Percentiles rank a stretch among this genome's conserved stretches.
Conservation (phyloP, 2,797 vertebrate genomes). For the Malacoraja senta region DNA sequence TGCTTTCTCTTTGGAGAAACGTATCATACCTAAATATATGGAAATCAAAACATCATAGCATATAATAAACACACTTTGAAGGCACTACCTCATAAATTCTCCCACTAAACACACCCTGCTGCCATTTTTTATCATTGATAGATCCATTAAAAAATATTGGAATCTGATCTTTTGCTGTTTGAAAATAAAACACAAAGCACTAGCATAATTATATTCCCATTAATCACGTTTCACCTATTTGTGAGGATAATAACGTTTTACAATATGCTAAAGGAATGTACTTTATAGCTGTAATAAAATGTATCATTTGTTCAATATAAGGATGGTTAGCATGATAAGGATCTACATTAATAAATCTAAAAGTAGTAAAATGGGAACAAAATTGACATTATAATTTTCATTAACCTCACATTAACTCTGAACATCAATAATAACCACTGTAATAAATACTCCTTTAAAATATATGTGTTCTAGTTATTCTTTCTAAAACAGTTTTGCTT, state of each 20-base stretch:
- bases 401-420: constrained; percentile 1
- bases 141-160: not conserved
- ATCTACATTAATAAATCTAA: not conserved
- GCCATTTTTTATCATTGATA: not conserved
- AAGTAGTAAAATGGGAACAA: not conserved
- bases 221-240: constrained; percentile 42
- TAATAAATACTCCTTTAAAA: constrained; percentile 29
- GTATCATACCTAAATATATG: not conserved
- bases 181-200: not conserved
- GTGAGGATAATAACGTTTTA: constrained; percentile 48
- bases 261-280: constrained; percentile 41
- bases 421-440: not conserved
- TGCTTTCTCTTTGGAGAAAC: not conserved
- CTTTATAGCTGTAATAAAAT: constrained; percentile 48
- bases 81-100: not conserved
- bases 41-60: not conserved
- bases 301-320: constrained; percentile 23
- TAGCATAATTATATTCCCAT: not conserved
- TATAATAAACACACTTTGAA: constrained; percentile 1
- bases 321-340: not conserved
- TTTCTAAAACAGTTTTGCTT: not conserved
- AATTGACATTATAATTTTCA: not conserved
- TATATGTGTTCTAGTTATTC: not conserved
- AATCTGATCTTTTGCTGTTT: not conserved
- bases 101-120: not conserved